These are phyloP conservation scores for Channa maculata DNA, from an alignment of 2,113 vertebrate species.

Conservation along the genomic window DNA sequence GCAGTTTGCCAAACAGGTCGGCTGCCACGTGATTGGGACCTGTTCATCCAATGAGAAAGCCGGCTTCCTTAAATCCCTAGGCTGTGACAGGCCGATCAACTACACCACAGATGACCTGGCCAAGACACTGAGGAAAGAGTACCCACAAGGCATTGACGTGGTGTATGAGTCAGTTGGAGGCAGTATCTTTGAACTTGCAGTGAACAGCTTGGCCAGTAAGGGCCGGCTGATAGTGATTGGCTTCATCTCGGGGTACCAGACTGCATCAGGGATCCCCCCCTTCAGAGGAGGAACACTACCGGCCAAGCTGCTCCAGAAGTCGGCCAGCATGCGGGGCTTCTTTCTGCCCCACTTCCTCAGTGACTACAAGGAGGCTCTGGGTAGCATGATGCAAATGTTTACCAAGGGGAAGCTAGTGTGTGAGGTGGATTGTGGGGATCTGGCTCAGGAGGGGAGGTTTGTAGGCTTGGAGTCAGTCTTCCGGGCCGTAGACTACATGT, in stretches of 20 bases:
- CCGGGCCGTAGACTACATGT: conserved; percentile 94
- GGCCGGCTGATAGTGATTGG: conserved; percentile 91
- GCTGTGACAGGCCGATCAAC: conserved; percentile 91
- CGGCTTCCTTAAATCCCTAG: conserved; percentile 90
- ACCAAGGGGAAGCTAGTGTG: conserved; percentile 87
- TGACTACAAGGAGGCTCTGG: conserved; percentile 85
- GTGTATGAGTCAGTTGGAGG: conserved; percentile 94
- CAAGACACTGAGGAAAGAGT: conserved; percentile 84
- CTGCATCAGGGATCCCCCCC: conserved; percentile 83
- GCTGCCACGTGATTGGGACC: conserved; percentile 93
- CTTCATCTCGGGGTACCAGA: conserved; percentile 92
- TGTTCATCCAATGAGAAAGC: conserved; percentile 91
- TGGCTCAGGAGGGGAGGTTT: conserved; percentile 86
- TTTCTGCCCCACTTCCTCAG: conserved; percentile 90
- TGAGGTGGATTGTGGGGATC: conserved; percentile 88
- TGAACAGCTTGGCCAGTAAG: conserved; percentile 87
- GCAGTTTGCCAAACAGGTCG: conserved; percentile 90
- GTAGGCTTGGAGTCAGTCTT: conserved; percentile 91
- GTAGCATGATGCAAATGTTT: conserved; percentile 86
- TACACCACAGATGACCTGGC: conserved; percentile 86
- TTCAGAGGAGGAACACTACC: conserved; percentile 85
- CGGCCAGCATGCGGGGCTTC: conserved; percentile 91
- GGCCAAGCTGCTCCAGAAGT: conserved; percentile 90
- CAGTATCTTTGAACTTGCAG: conserved; percentile 86
- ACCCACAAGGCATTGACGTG: conserved; percentile 88